phyloP scores from a whole-genome alignment of 1,140 invertebrate species.

The Drosophila pallidifrons region DNA sequence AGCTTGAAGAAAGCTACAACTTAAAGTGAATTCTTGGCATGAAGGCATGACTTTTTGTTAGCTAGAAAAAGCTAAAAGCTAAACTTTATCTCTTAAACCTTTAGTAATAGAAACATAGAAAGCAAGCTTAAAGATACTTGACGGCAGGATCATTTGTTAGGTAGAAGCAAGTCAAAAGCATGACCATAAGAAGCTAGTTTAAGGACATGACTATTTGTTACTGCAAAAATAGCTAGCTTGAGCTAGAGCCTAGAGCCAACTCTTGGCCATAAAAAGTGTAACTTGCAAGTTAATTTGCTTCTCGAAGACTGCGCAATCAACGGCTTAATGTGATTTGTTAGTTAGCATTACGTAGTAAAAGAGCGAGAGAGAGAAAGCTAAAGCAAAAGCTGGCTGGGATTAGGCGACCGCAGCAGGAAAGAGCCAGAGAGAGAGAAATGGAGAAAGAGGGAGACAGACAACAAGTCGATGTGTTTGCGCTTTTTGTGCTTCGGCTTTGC shows the following conservation, averaged over 20 bases:
- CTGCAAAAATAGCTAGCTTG: too few species aligned
- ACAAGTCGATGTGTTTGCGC: constrained; percentile 9
- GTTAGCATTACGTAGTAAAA: constrained; percentile 14
- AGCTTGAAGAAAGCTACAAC: too few species aligned
- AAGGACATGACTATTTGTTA: too few species aligned
- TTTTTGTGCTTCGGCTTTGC: not conserved
- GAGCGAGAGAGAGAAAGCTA: not conserved
- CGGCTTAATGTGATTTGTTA: constrained; percentile 54
- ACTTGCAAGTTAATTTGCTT: constrained; percentile 6
- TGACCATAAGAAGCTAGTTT: too few species aligned
- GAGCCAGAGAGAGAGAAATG: not conserved
- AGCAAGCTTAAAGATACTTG: too few species aligned
- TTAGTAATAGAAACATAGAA: too few species aligned
- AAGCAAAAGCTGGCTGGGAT: constrained; percentile 29
- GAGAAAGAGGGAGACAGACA: not conserved
- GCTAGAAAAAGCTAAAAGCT: too few species aligned
- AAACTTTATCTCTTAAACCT: too few species aligned
- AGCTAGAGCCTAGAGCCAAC: not conserved
- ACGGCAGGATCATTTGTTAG: too few species aligned
- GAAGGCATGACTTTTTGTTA: too few species aligned
- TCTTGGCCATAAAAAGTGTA: not conserved
- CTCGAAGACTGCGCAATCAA: constrained; percentile 42
- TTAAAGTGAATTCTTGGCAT: too few species aligned
- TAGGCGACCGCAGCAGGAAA: constrained; percentile 47
- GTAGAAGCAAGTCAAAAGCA: too few species aligned